These are phyloP conservation scores for Zophobas morio DNA, from an alignment of 1,140 invertebrate species.

Conservation along the genomic window DNA sequence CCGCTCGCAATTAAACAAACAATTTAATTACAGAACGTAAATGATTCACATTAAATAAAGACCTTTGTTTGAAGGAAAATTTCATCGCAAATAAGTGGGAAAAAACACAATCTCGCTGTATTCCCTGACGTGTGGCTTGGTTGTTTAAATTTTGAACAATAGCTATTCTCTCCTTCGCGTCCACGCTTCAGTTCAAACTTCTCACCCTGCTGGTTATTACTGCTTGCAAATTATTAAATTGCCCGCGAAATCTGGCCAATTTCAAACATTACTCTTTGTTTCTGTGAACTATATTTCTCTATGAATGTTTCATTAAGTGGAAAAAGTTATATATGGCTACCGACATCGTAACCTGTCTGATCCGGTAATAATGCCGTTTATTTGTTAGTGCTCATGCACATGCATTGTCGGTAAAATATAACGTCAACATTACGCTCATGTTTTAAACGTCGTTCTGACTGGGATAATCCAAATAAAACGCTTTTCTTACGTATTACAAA, in stretches of 20 bases:
- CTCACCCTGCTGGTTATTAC: slow-evolving; percentile 23
- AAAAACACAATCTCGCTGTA: slow-evolving; percentile 23
- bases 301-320: slow-evolving; percentile 34
- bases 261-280: slow-evolving; percentile 36
- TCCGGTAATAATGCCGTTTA: slow-evolving; percentile 9
- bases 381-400: slow-evolving; percentile 1
- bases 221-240: slow-evolving; percentile 43
- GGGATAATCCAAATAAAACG: too few relatives aligned
- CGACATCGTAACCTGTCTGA: background rate
- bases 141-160: slow-evolving; percentile 32
- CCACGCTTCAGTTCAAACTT: slow-evolving; percentile 7
- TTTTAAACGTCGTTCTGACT: background rate
- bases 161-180: slow-evolving; percentile 29
- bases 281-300: background rate
- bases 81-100: slow-evolving; percentile 12
- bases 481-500: too few relatives aligned
- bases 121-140: slow-evolving; percentile 11
- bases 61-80: slow-evolving; percentile 40
- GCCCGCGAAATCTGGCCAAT: slow-evolving; percentile 35
- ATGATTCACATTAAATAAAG: slow-evolving; percentile 34
- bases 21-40: slow-evolving; percentile 45
- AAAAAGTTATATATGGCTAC: slow-evolving; percentile 26
- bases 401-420: slow-evolving; percentile 5
- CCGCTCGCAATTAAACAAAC: slow-evolving; percentile 42
- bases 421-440: background rate